phyloP scores from a whole-genome alignment of 2,113 vertebrate genomes.

The Cinclus mexicanus region DNA sequence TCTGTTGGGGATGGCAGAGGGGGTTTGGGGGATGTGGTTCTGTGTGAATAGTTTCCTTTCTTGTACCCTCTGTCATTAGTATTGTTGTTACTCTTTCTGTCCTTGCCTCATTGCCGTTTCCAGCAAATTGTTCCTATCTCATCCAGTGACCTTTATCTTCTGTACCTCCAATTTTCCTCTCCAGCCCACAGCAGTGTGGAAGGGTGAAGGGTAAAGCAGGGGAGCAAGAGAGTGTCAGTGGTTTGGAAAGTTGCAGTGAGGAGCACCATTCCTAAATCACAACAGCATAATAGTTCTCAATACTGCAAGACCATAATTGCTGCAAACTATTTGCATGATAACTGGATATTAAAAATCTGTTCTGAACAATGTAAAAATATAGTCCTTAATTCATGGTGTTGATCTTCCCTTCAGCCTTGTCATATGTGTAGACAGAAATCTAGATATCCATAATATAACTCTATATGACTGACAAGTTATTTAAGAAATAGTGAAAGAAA shows the following conservation, averaged over 20 bases:
- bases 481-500: not conserved
- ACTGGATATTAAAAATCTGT: not conserved
- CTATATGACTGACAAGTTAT: not conserved
- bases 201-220: not conserved
- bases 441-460: not conserved
- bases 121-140: not conserved
- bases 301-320: not conserved
- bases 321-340: not conserved
- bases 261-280: not conserved
- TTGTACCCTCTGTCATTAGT: not conserved
- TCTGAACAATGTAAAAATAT: not conserved
- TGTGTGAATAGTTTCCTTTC: rapidly evolving
- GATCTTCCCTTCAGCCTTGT: not conserved
- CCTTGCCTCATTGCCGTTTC: not conserved
- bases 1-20: rapidly evolving
- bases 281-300: not conserved
- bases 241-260: not conserved
- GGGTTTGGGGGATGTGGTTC: not conserved
- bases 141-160: not conserved
- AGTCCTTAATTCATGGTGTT: not conserved
- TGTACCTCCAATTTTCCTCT: not conserved
- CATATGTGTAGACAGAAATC: not conserved
- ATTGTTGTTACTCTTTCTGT: not conserved
- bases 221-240: not conserved
- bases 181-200: rapidly evolving